phyloP scores from a whole-genome alignment of 2,113 vertebrate species.

The Pelodiscus sinensis region DNA sequence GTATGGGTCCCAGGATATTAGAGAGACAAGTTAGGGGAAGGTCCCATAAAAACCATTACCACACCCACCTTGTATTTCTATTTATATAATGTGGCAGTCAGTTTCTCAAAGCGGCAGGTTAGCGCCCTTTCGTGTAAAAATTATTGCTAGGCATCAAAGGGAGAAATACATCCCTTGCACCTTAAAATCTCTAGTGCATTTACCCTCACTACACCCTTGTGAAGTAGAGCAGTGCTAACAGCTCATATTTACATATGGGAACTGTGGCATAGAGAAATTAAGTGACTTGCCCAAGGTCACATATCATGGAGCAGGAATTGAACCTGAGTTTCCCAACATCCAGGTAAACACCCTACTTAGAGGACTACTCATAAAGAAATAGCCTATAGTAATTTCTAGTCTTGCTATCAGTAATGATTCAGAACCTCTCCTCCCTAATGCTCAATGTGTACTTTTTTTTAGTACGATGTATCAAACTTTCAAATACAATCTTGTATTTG shows the following conservation, averaged over 20 bases:
- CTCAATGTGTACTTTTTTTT: background rate
- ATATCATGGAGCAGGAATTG: slow-evolving; percentile 52
- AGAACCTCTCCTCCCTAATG: background rate
- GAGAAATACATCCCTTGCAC: background rate
- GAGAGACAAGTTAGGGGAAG: background rate
- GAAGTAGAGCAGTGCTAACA: background rate
- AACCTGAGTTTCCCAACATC: slow-evolving; percentile 12
- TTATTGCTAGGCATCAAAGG: background rate
- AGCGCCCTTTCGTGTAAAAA: background rate
- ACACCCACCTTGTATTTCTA: background rate
- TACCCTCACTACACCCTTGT: slow-evolving; percentile 27
- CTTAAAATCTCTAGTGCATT: background rate
- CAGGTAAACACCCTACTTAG: background rate
- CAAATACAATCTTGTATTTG: background rate
- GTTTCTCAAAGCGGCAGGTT: background rate
- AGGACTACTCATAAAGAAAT: background rate
- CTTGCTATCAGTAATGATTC: background rate
- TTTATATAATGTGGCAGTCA: background rate
- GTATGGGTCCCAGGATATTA: background rate
- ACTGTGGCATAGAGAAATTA: slow-evolving; percentile 33
- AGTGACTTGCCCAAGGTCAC: slow-evolving; percentile 28
- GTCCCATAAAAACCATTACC: background rate
- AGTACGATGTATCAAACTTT: background rate
- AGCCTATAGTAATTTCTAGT: background rate
- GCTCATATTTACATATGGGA: slow-evolving; percentile 18